Base-by-base conservation (phyloP, 2,797 vertebrate species). In the Diceros bicornis region DNA sequence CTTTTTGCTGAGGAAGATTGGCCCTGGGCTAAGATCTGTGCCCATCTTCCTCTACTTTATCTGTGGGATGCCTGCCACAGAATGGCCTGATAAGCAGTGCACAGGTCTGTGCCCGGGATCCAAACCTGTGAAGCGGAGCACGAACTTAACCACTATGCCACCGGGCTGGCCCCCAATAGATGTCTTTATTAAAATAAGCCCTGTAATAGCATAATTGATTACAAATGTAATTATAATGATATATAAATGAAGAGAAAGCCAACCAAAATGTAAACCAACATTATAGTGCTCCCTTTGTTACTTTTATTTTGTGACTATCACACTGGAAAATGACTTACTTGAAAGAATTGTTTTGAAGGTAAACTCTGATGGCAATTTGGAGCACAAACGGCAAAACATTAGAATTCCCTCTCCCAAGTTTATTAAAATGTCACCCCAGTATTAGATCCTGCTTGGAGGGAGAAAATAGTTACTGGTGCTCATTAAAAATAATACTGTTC, bases 401-500 rank as follows among this genome's bases (percentile, higher is more conserved):
- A 62, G 25, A 93, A 55, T 95, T n/a, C 4, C 41, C 10, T 94
- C 32, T 93, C 9, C 2, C 5, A 69, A 91, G 25, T 77, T 88
- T 88, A 96, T 96, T 96, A 90, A 96, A 97, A 96, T 84, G 61
- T 59, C 7, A 32, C 12, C 50, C 25, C 7, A 78, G 44, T 79
- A 52, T 69, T 87, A n/a, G 6, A 9, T 84, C 47, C 68, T 74
- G 25, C 4, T 20, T 75, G 11, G 21, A 94, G 37, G 17, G 34
- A 94, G 18, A 82, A 89, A 52, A 71, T 27, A 13, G 92, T 92
- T 75, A 84, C 32, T 61, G 27, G 72, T 71, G 14, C 37, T 82
- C 91, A 93, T 93, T 97, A 93, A 97, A 96, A 93, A 90, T 95
- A 97, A 94, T 74, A 91, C 83, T 87, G 21, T 69, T 78, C 72